Conservation (phyloP, 2,888 invertebrate species). For the Chymomyza fuscimana region DNA sequence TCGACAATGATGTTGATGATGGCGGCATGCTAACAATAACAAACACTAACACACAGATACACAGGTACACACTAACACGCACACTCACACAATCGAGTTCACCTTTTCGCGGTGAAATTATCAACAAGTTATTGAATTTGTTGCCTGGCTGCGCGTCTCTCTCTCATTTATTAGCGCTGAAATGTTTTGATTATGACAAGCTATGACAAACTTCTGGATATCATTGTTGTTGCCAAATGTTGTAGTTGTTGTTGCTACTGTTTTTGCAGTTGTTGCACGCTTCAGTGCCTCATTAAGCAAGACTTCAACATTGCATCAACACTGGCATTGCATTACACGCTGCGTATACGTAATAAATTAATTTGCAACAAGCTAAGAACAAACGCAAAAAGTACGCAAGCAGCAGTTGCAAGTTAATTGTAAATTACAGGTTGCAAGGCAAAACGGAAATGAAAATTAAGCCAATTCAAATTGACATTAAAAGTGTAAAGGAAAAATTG, state of each 20-base stretch:
- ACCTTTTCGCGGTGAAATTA: conserved; percentile 5
- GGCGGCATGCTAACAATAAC: conserved; percentile 60
- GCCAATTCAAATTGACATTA: conserved; percentile 46
- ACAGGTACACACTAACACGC: neutral
- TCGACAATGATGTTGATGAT: conserved; percentile 72
- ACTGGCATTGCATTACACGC: neutral
- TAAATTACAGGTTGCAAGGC: neutral
- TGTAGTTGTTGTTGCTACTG: neutral
- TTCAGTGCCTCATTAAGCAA: conserved; percentile 4
- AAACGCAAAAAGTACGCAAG: neutral
- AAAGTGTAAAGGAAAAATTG: neutral
- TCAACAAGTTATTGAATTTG: conserved; percentile 10
- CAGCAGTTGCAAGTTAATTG: neutral
- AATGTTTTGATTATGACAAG: conserved; percentile 7
- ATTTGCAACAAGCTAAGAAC: conserved; percentile 10
- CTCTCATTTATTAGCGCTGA: neutral
- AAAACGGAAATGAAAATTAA: conserved; percentile 59
- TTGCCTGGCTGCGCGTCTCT: neutral
- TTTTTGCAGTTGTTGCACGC: conserved; percentile 16
- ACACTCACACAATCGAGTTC: neutral
- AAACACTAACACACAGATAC: conserved; percentile 21
- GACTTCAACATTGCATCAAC: neutral
- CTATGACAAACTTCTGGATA: neutral
- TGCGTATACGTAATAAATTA: conserved; percentile 45
- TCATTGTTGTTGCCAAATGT: neutral